phyloP scores from a whole-genome alignment of 2,797 vertebrate species.

The Lutjanus argentimaculatus region DNA sequence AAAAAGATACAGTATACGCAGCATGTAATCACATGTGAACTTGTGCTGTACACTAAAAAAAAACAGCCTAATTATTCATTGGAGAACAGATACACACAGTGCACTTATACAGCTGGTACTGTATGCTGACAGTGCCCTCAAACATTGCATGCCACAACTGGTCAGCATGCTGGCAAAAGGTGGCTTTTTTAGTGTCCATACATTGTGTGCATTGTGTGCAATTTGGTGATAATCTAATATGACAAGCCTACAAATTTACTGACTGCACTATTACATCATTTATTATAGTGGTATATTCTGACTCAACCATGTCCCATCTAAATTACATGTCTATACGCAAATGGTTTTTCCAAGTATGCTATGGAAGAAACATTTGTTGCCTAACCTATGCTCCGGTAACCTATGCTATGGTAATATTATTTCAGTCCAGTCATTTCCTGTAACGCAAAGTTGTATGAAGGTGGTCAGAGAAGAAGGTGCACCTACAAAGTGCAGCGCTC shows the following conservation, averaged over 20 bases:
- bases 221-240: not conserved
- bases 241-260: not conserved
- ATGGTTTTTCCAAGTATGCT: not conserved
- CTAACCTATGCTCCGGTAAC: not conserved
- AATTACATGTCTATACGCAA: not conserved
- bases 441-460: not conserved
- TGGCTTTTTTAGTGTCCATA: not conserved
- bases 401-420: too few relatives aligned
- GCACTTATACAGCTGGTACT: conserved; percentile 7
- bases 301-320: not conserved
- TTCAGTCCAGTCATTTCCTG: not conserved
- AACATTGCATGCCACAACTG: not conserved
- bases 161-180: not conserved
- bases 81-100: conserved; percentile 10
- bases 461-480: not conserved
- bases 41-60: conserved; percentile 19
- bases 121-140: not conserved
- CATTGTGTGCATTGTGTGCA: not conserved
- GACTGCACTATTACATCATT: not conserved
- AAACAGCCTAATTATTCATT: conserved; percentile 28
- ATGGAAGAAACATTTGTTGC: not conserved
- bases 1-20: conserved; percentile 57
- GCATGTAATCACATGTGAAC: conserved; percentile 53
- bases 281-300: not conserved
- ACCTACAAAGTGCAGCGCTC: not conserved